These are phyloP conservation scores for Drosophila siamana DNA, from an alignment of 2,888 invertebrate genomes.

Conservation along the genomic window DNA sequence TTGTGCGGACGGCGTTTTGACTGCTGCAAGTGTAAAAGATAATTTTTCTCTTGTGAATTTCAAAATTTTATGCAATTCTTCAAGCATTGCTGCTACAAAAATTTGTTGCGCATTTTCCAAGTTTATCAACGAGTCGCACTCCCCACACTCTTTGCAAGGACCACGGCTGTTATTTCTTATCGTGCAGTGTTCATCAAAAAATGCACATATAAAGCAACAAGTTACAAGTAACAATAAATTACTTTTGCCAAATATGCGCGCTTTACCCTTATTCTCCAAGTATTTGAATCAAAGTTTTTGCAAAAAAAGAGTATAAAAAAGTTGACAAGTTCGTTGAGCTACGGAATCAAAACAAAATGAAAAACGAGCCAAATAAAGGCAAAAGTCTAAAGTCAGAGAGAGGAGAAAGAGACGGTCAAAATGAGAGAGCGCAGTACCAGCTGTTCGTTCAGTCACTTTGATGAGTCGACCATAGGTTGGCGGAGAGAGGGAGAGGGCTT, in stretches of 20 bases:
- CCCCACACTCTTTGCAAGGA: constrained; percentile 20
- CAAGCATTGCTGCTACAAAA: constrained; percentile 31
- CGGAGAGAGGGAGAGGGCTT: constrained; percentile 26
- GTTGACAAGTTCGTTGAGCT: constrained; percentile 20
- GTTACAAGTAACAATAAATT: not conserved
- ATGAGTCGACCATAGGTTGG: constrained; percentile 20
- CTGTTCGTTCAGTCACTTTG: constrained; percentile 45
- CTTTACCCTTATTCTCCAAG: not conserved
- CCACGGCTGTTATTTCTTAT: not conserved
- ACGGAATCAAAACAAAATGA: constrained; percentile 62
- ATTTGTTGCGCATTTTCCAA: constrained; percentile 70
- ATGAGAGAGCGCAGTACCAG: constrained; percentile 41
- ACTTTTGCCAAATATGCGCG: not conserved
- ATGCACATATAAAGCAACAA: not conserved
- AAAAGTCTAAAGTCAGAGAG: constrained; percentile 40
- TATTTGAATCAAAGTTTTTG: not conserved
- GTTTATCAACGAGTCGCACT: constrained; percentile 18
- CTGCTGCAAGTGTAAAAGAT: constrained; percentile 53
- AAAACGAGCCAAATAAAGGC: constrained; percentile 65
- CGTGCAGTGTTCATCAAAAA: not conserved
- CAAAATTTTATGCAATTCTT: constrained; percentile 52
- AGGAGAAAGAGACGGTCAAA: constrained; percentile 20
- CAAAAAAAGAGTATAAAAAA: constrained; percentile 35
- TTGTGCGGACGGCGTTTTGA: constrained; percentile 74
- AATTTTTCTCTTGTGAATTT: constrained; percentile 49